Evolutionary conservation across 2,888 invertebrate species (phyloP).

Genomic region (Apotomis turbidana): DNA sequence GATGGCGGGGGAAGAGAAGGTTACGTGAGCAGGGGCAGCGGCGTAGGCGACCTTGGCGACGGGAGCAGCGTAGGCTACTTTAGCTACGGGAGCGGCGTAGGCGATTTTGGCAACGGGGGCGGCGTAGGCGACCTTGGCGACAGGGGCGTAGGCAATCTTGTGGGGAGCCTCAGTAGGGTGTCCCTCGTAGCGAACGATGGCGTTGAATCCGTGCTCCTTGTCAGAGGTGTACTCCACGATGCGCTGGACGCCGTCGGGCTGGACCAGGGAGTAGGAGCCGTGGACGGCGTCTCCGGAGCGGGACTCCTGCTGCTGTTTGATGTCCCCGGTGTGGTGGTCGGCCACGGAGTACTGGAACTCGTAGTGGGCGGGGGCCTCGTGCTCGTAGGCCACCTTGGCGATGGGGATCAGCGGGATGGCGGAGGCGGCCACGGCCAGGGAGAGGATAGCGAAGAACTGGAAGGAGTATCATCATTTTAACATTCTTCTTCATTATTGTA

Average conservation of each 20-base stretch:
- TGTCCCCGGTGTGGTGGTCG: slow-evolving; percentile 73
- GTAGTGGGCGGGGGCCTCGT: slow-evolving; percentile 55
- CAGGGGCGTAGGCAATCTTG: slow-evolving; percentile 41
- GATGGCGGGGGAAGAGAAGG: slow-evolving; percentile 69
- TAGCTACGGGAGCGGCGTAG: slow-evolving; percentile 48
- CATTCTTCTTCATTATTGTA: too few species aligned
- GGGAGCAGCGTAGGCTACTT: slow-evolving; percentile 57
- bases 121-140: slow-evolving; percentile 50
- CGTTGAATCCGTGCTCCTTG: slow-evolving; percentile 58
- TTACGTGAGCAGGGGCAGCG: slow-evolving; percentile 60
- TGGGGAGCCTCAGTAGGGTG: slow-evolving; percentile 51
- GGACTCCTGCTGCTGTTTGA: slow-evolving; percentile 76
- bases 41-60: slow-evolving; percentile 47
- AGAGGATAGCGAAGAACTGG: slow-evolving; percentile 64
- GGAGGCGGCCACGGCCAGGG: slow-evolving; percentile 60
- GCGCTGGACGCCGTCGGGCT: slow-evolving; percentile 75
- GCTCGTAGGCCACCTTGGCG: slow-evolving; percentile 54
- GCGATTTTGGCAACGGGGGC: slow-evolving; percentile 50
- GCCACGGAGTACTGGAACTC: slow-evolving; percentile 76
- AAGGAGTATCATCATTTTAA: slow-evolving; percentile 43
- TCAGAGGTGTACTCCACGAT: slow-evolving; percentile 73
- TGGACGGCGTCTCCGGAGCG: slow-evolving; percentile 74
- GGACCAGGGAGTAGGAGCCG: slow-evolving; percentile 78
- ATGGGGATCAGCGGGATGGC: slow-evolving; percentile 57
- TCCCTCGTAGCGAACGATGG: slow-evolving; percentile 56